These are phyloP conservation scores for Listronotus bonariensis DNA, from an alignment of 1,140 invertebrate species.

Conservation along the genomic window DNA sequence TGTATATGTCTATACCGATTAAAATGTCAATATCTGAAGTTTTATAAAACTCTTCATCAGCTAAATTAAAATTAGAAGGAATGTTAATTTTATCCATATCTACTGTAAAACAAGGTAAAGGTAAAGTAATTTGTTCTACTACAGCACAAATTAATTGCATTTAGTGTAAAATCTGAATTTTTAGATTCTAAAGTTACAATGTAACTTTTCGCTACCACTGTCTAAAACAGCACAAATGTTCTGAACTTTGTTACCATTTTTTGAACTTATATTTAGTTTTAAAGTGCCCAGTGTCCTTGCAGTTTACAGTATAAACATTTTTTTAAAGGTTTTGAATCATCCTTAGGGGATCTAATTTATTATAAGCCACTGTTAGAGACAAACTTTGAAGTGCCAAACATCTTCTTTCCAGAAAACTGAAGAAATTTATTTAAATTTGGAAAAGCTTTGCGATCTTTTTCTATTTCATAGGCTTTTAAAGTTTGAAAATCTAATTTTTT, in stretches of 20 bases:
- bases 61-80: not conserved
- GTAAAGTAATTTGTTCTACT: not conserved
- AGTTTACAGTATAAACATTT: too few species aligned
- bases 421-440: constrained; percentile 3
- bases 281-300: too few species aligned
- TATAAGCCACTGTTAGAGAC: too few species aligned
- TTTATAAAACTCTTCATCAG: constrained; percentile 9
- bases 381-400: not conserved
- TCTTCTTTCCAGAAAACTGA: constrained; percentile 5
- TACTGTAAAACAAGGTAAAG: not conserved
- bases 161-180: not conserved
- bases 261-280: too few species aligned
- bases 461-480: constrained; percentile 15
- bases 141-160: not conserved
- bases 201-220: too few species aligned
- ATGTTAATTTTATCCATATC: not conserved
- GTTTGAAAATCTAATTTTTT: constrained; percentile 29
- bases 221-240: too few species aligned
- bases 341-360: too few species aligned
- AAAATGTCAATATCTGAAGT: constrained; percentile 11
- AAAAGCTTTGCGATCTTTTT: constrained; percentile 5
- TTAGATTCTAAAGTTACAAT: too few species aligned
- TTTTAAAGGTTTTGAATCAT: too few species aligned
- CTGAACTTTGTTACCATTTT: too few species aligned
- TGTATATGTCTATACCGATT: constrained; percentile 10